Conservation (phyloP, 2,888 invertebrate genomes). For the Liopterus haemorrhoidalis region DNA sequence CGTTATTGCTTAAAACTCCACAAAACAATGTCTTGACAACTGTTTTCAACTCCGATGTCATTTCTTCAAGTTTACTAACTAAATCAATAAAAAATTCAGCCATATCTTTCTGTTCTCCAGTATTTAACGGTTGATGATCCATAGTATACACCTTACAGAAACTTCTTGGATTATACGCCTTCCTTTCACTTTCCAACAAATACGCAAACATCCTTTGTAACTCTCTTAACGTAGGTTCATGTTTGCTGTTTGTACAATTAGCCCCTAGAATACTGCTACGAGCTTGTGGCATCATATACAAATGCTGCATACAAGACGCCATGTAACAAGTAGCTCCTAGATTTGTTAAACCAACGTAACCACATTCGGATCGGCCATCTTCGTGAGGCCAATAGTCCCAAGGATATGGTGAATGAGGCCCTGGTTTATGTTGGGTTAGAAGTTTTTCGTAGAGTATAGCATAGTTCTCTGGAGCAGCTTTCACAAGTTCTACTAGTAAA, state of each 20-base stretch:
- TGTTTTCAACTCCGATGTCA: conserved; percentile 84
- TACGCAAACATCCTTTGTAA: conserved; percentile 94
- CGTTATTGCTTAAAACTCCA: conserved; percentile 90
- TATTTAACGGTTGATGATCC: conserved; percentile 94
- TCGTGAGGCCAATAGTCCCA: conserved; percentile 99
- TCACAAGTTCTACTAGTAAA: conserved; percentile 79
- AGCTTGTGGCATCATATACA: conserved; percentile 96
- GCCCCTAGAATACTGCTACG: conserved; percentile 76
- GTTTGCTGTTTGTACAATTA: conserved; percentile 65
- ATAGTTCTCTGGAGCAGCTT: conserved; percentile 80
- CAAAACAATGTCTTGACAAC: conserved; percentile 88
- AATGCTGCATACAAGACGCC: conserved; percentile 95
- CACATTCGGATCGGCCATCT: conserved; percentile 88
- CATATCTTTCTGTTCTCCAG: conserved; percentile 97
- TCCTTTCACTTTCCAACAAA: conserved; percentile 86
- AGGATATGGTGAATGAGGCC: conserved; percentile 77
- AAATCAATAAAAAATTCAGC: conserved; percentile 96
- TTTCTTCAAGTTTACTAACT: conserved; percentile 92
- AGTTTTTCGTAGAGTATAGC: conserved; percentile 75
- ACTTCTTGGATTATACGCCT: conserved; percentile 90
- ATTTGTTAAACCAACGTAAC: conserved; percentile 91
- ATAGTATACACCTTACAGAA: conserved; percentile 96
- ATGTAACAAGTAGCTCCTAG: conserved; percentile 95
- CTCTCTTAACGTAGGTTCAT: conserved; percentile 76
- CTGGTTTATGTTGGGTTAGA: conserved; percentile 78